phyloP scores from a whole-genome alignment of 2,797 vertebrate genomes.

The Acropternis orthonyx region DNA sequence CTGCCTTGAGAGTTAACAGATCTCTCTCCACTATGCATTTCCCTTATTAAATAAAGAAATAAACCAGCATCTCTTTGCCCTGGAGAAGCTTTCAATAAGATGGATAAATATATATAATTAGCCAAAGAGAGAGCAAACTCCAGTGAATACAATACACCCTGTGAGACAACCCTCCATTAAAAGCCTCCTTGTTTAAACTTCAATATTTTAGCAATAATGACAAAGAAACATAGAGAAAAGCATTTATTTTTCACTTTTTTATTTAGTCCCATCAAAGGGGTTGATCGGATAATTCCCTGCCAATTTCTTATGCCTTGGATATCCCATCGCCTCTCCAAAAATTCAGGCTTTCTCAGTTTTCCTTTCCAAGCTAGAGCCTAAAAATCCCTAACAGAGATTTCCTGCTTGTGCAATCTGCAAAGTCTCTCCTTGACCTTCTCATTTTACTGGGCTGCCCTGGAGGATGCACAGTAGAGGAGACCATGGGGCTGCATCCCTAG shows the following conservation, averaged over 20 bases:
- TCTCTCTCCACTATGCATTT: neutral
- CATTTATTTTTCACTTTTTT: constrained; percentile 58
- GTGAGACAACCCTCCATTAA: constrained; percentile 75
- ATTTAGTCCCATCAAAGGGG: neutral
- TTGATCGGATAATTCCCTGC: constrained; percentile 20
- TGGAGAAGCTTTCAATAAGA: constrained; percentile 70
- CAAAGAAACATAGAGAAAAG: constrained; percentile 47
- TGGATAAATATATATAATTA: constrained; percentile 75
- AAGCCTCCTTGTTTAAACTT: constrained; percentile 71
- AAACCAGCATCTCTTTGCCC: constrained; percentile 63
- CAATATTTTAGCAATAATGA: constrained; percentile 72
- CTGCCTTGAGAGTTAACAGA: neutral
- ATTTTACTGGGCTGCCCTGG: neutral
- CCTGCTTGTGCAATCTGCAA: neutral
- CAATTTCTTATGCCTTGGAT: neutral
- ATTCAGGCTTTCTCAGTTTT: neutral
- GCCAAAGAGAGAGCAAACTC: constrained; percentile 68
- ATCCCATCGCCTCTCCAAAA: neutral
- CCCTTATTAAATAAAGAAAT: constrained; percentile 49
- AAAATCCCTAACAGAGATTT: neutral
- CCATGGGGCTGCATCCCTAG: neutral
- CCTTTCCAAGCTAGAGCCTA: neutral
- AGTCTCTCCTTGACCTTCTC: neutral
- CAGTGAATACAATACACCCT: constrained; percentile 70
- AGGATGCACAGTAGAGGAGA: neutral